These are phyloP conservation scores for Sitta carolinensis DNA, from an alignment of 2,797 vertebrate species.

Conservation along the genomic window DNA sequence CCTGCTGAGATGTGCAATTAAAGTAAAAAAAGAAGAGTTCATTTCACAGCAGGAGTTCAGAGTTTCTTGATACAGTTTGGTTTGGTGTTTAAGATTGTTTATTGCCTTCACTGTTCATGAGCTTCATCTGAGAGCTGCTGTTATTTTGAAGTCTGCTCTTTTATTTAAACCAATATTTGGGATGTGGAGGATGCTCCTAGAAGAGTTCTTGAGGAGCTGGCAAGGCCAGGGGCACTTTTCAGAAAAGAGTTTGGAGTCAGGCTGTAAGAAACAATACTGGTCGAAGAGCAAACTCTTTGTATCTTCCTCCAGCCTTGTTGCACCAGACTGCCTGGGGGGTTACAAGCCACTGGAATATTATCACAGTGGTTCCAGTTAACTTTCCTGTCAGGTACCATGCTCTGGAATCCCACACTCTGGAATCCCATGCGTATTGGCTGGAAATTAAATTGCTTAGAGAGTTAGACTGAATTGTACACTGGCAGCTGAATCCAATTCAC, in stretches of 20 bases:
- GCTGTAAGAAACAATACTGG: neutral
- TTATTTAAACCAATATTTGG: conserved; percentile 16
- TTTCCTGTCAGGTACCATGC: neutral
- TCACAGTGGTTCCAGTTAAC: neutral
- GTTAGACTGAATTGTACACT: neutral
- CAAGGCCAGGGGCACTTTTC: neutral
- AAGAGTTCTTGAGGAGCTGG: neutral
- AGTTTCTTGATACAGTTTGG: neutral
- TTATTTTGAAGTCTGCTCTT: neutral
- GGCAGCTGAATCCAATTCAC: neutral
- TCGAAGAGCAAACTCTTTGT: neutral
- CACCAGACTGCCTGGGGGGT: neutral
- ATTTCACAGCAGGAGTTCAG: conserved; percentile 25
- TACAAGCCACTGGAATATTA: neutral
- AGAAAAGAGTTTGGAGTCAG: neutral
- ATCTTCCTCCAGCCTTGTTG: neutral
- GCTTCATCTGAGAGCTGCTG: neutral
- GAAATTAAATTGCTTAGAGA: neutral
- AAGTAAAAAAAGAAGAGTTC: neutral
- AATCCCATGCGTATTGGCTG: neutral
- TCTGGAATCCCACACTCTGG: neutral
- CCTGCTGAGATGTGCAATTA: conserved; percentile 48
- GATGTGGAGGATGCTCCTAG: neutral
- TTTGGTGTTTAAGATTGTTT: conserved; percentile 40
- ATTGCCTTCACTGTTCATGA: neutral